Base-by-base conservation (phyloP, 2,888 invertebrate species). In the Macropis europaea region DNA sequence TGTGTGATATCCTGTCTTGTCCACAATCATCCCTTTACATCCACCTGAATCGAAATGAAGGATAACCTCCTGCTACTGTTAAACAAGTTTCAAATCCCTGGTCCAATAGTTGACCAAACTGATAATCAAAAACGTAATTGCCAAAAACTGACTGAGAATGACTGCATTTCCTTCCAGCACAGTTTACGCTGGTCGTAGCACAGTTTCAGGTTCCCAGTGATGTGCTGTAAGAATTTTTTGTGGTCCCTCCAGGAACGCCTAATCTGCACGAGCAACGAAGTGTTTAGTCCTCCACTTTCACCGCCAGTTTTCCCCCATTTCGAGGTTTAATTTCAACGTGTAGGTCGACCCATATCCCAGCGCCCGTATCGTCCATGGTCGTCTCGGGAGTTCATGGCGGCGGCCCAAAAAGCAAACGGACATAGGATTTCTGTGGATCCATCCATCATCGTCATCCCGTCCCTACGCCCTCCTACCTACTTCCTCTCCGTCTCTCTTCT, bases 401-500 rank as follows among this genome's bases (percentile, higher is more conserved):
- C 83, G 81, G 86, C 83, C 86, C 73, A 78, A 87, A 88, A 88
- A 88, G 88, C 84, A 82, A 87, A 82, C 86, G 84, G 82, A 85
- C 84, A 82, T 82, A 82, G 84, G 80, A 85, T 88, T 89, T 88
- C 88, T 86, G 84, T 86, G 84, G 86, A 83, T 86, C 52, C 86
- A 90, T 90, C 84, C 89, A 88, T 90, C 89, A 90, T 90, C 89
- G 88, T 90, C 90, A 88, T 82, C 56, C 83, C 84, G 80, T 84
- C 82, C 83, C 82, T 82, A 81, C 83, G 80, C 82, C 85, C 84
- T 84, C 81, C 82, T 78, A 67, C 62, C 70, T 45, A 60, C 79
- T 76, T 72, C 63, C 80, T 76, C 79, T 73, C 76, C 74, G 79
- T 70, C 73, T 48, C 54, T 19, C 38, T 38, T 30, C 48, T 15